Evolutionary conservation across 2,113 vertebrate genomes (phyloP).

Genomic region (Chascanopsetta lugubris): DNA sequence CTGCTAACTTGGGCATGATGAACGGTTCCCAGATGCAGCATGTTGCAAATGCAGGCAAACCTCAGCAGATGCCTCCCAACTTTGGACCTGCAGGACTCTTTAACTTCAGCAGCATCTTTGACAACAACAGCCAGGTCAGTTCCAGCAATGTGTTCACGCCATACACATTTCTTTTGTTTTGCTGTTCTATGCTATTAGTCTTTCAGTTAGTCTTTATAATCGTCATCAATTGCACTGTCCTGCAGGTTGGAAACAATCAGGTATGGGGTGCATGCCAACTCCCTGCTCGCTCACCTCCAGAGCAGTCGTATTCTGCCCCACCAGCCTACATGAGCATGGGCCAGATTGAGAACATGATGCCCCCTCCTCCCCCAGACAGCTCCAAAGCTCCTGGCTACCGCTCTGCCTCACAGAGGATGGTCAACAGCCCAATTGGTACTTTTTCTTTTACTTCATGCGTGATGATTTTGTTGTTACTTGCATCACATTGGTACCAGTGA

Average conservation of each 20-base stretch:
- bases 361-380: slow-evolving; percentile 86
- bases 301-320: slow-evolving; percentile 90
- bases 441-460: not conserved
- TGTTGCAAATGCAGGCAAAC: slow-evolving; percentile 86
- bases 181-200: not conserved
- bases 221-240: not conserved
- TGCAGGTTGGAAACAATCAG: slow-evolving; percentile 92
- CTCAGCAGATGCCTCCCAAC: slow-evolving; percentile 88
- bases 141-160: not conserved
- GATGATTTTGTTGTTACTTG: not conserved
- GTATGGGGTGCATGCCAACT: slow-evolving; percentile 94
- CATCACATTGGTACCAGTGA: not conserved
- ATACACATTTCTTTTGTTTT: not conserved
- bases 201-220: not conserved
- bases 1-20: slow-evolving; percentile 92
- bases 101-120: slow-evolving; percentile 98
- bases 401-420: slow-evolving; percentile 90
- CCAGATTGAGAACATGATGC: slow-evolving; percentile 91
- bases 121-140: slow-evolving; percentile 83
- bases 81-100: slow-evolving; percentile 93
- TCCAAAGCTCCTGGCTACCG: slow-evolving; percentile 98
- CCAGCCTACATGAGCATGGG: slow-evolving; percentile 90
- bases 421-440: slow-evolving; percentile 91
- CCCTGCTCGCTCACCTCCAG: slow-evolving; percentile 88
- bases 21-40: slow-evolving; percentile 96